Conservation (phyloP, 2,888 invertebrate species). For the Mythimna vitellina region DNA sequence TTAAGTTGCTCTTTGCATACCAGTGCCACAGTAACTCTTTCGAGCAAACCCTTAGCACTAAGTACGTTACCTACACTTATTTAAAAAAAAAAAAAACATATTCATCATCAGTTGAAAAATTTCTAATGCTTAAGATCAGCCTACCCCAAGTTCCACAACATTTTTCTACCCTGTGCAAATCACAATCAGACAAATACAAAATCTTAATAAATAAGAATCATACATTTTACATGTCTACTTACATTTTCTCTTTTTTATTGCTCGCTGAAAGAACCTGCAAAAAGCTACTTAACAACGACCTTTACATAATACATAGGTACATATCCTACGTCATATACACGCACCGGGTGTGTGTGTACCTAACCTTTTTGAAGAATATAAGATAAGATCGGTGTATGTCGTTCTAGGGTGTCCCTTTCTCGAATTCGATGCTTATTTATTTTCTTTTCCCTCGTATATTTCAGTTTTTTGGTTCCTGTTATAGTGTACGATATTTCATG, state of each 20-base stretch:
- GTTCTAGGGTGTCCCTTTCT: not conserved
- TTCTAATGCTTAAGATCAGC: too few relatives aligned
- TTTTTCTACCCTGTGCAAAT: too few relatives aligned
- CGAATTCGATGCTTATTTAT: slow-evolving; percentile 23
- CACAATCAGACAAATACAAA: too few relatives aligned
- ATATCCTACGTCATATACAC: slow-evolving; percentile 38
- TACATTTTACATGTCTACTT: not conserved
- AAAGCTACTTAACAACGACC: not conserved
- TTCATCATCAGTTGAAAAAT: too few relatives aligned
- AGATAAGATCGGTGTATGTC: slow-evolving; percentile 15
- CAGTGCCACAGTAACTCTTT: too few relatives aligned
- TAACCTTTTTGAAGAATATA: slow-evolving; percentile 19
- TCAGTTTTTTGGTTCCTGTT: not conserved
- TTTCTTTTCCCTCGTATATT: not conserved
- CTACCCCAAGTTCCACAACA: too few relatives aligned
- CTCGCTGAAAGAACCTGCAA: not conserved
- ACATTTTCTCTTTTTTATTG: not conserved
- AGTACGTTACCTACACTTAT: too few relatives aligned
- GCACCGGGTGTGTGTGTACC: too few relatives aligned
- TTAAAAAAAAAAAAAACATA: too few relatives aligned
- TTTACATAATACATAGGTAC: slow-evolving; percentile 1
- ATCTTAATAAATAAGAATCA: not conserved
- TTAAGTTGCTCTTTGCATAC: too few relatives aligned
- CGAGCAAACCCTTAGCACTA: too few relatives aligned
- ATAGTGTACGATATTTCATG: not conserved